A percentile compares a stretch with the other conserved stretches of the same genome.
phyloP scores from a whole-genome alignment of 2,797 vertebrate species.

The Loris lydekkerianus region DNA sequence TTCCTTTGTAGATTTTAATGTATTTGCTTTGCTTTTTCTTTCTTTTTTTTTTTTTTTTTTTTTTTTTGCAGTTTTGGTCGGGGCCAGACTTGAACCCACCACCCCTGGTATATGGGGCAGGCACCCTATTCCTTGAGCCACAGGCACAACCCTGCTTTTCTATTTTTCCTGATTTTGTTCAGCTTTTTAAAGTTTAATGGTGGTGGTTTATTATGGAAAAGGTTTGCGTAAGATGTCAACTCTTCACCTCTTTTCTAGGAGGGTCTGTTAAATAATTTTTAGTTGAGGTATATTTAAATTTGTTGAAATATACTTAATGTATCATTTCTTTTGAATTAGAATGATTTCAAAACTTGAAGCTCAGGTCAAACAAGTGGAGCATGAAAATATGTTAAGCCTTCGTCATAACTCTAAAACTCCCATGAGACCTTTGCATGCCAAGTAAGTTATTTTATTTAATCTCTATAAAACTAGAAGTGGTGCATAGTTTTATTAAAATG shows the following conservation, averaged over 20 bases:
- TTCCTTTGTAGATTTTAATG: neutral
- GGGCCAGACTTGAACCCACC: no score
- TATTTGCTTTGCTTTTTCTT: neutral
- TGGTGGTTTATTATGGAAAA: neutral
- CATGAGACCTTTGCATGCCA: slow-evolving; percentile 89
- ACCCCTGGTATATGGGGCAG: no score
- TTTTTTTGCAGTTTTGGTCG: no score
- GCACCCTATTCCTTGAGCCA: no score
- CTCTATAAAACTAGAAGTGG: neutral
- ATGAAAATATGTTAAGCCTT: slow-evolving; percentile 92
- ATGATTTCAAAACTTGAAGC: slow-evolving; percentile 94
- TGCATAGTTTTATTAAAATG: neutral
- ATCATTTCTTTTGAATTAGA: slow-evolving; percentile 87
- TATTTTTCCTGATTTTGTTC: neutral
- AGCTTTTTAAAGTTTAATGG: neutral
- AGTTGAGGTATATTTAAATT: neutral
- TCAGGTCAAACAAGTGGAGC: slow-evolving; percentile 97
- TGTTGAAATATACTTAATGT: slow-evolving; percentile 45
- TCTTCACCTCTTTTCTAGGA: neutral
- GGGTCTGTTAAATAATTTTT: neutral
- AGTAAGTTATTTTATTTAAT: slow-evolving; percentile 87
- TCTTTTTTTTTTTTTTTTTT: neutral
- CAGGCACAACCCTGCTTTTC: neutral
- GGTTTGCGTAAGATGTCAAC: neutral
- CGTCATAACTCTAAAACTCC: slow-evolving; percentile 88